A percentile compares a stretch with the other conserved stretches of the same genome.
phyloP scores from a whole-genome alignment of 2,113 vertebrate genomes.

The Brachyhypopomus gauderio region DNA sequence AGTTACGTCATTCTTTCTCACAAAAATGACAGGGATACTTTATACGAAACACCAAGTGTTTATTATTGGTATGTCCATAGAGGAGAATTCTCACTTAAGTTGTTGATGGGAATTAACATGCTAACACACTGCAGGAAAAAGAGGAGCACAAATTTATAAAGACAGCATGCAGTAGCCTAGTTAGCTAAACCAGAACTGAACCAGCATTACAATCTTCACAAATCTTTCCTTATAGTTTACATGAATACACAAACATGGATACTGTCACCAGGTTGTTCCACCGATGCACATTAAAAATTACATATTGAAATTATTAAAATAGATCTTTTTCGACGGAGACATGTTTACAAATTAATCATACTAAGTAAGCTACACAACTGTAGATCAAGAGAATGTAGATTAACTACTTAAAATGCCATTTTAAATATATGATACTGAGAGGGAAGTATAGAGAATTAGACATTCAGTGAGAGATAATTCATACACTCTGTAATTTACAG shows the following conservation, averaged over 20 bases:
- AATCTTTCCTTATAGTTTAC: conserved; percentile 51
- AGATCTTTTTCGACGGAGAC: conserved; percentile 57
- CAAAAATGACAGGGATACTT: conserved; percentile 39
- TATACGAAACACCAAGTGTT: conserved; percentile 71
- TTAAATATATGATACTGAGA: conserved; percentile 13
- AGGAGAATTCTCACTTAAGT: conserved; percentile 45
- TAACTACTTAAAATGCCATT: conserved; percentile 1
- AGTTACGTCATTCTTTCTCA: background rate
- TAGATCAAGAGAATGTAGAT: conserved; percentile 33
- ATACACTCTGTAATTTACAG: conserved; percentile 19
- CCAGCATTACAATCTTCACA: conserved; percentile 54
- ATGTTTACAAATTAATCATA: conserved; percentile 53
- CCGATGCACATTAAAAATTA: conserved; percentile 61
- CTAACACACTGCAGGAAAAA: conserved; percentile 67
- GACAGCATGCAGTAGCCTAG: conserved; percentile 68
- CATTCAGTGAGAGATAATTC: conserved; percentile 2
- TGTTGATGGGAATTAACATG: conserved; percentile 72
- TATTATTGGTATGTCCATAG: conserved; percentile 71
- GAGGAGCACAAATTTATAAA: conserved; percentile 52
- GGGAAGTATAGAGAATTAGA: conserved; percentile 9
- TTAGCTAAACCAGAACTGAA: conserved; percentile 52
- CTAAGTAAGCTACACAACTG: conserved; percentile 45
- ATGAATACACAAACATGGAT: conserved; percentile 52
- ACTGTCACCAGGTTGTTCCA: conserved; percentile 43
- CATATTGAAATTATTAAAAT: conserved; percentile 74